Percentiles rank a stretch among this genome's conserved stretches.
These are phyloP conservation scores for Rhyacichthys aspro DNA, from an alignment of 2,797 vertebrate species.

Conservation along the genomic window DNA sequence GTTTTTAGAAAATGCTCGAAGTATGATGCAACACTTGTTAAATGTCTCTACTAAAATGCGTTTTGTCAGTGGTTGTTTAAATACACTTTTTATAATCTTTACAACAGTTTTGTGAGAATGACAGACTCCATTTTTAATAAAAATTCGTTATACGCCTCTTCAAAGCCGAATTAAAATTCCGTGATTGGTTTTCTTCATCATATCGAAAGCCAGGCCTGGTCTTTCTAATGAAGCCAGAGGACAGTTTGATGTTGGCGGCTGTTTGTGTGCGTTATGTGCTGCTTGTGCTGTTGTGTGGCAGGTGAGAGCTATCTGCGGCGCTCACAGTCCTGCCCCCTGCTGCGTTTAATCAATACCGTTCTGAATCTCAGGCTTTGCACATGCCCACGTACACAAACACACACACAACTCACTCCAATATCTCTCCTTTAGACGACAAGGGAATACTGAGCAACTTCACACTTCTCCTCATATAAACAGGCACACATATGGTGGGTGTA, in stretches of 20 bases:
- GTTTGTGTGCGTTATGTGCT: conserved; percentile 37
- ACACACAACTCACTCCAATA: conserved; percentile 39
- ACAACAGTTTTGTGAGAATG: conserved; percentile 13
- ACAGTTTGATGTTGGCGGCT: conserved; percentile 71
- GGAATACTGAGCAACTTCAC: conserved; percentile 70
- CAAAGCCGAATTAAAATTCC: conserved; percentile 67
- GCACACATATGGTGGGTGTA: conserved; percentile 28
- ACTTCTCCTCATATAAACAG: conserved; percentile 44
- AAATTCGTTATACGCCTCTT: conserved; percentile 54
- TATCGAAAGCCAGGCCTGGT: conserved; percentile 66
- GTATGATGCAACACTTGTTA: too few relatives aligned
- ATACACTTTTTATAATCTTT: conserved; percentile 7
- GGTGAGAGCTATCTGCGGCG: conserved; percentile 79
- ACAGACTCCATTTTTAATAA: conserved; percentile 49
- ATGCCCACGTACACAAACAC: conserved; percentile 17
- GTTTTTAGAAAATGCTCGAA: not conserved
- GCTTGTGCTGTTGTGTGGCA: conserved; percentile 67
- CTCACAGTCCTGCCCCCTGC: conserved; percentile 79
- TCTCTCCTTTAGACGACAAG: conserved; percentile 57
- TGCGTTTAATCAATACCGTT: conserved; percentile 84
- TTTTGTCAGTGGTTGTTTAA: conserved; percentile 19
- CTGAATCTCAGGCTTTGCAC: conserved; percentile 70
- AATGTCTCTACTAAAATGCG: conserved; percentile 19
- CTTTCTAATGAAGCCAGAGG: conserved; percentile 74
- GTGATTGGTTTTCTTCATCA: conserved; percentile 73